Percentiles rank a stretch among this genome's conserved stretches.
Evolutionary conservation across 2,888 invertebrate genomes (phyloP).

Genomic region (Meliscaeva auricollis): DNA sequence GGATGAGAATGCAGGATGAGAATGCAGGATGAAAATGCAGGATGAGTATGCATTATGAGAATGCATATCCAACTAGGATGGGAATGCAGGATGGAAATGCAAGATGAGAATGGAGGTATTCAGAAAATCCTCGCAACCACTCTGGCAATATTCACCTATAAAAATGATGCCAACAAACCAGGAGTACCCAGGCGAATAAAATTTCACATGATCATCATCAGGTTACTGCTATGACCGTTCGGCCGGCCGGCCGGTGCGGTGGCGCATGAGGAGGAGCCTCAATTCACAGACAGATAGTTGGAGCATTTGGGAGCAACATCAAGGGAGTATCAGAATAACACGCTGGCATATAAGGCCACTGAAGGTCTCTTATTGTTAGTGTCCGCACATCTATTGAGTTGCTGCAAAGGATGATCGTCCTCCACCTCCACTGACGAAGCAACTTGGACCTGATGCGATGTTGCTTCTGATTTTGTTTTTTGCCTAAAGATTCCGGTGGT

Average conservation of each 20-base stretch:
- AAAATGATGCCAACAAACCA: background rate
- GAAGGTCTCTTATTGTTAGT: constrained; percentile 48
- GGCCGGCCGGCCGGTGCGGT: background rate
- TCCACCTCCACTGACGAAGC: background rate
- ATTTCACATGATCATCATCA: constrained; percentile 53
- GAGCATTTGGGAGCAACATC: constrained; percentile 38
- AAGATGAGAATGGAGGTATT: no score
- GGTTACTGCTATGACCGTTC: constrained; percentile 23
- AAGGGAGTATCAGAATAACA: constrained; percentile 55
- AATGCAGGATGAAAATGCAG: no score
- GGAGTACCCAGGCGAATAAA: constrained; percentile 3
- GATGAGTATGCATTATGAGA: no score
- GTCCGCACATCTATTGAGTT: constrained; percentile 47
- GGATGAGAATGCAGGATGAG: no score
- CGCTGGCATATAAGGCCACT: constrained; percentile 51
- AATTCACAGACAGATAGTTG: constrained; percentile 41
- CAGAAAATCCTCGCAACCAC: background rate
- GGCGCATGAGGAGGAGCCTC: constrained; percentile 14
- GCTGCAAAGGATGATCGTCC: constrained; percentile 25
- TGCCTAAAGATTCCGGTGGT: constrained; percentile 33
- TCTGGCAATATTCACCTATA: constrained; percentile 32
- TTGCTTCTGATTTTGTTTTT: constrained; percentile 44
- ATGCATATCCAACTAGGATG: no score
- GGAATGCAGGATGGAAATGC: no score
- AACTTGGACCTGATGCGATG: background rate